phyloP scores from a whole-genome alignment of 2,888 invertebrate genomes.

The Cryptus armator region DNA sequence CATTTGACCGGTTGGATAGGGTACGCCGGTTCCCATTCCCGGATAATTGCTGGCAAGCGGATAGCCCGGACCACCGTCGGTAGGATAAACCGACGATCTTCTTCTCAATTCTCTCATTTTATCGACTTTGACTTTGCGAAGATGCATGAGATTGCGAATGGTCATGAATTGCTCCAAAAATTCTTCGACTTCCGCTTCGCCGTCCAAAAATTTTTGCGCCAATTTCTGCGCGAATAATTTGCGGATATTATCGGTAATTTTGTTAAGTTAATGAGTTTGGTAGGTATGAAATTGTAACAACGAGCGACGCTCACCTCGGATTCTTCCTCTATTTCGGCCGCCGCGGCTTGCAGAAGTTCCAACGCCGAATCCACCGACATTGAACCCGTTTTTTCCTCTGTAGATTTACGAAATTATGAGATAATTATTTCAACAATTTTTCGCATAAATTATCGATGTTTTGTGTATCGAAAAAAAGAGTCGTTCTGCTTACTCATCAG shows the following conservation, averaged over 20 bases:
- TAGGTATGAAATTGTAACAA: background rate
- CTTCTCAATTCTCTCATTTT: slow-evolving; percentile 93
- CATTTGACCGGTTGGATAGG: slow-evolving; percentile 91
- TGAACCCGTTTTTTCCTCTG: slow-evolving; percentile 91
- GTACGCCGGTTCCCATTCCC: slow-evolving; percentile 85
- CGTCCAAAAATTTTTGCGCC: slow-evolving; percentile 92
- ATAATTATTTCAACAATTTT: background rate
- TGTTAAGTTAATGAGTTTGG: background rate
- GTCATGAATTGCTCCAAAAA: slow-evolving; percentile 94
- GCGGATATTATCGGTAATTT: background rate
- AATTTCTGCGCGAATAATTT: slow-evolving; percentile 85
- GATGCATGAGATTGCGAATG: slow-evolving; percentile 91
- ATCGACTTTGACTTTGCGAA: slow-evolving; percentile 96
- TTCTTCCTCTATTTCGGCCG: slow-evolving; percentile 97
- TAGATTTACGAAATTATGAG: slow-evolving; percentile 74
- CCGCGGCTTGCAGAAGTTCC: slow-evolving; percentile 95
- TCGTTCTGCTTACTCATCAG: slow-evolving; percentile 89
- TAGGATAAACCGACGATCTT: slow-evolving; percentile 79
- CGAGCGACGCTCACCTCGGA: slow-evolving; percentile 88
- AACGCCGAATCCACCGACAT: slow-evolving; percentile 94
- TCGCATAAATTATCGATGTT: background rate
- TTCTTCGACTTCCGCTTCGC: slow-evolving; percentile 90
- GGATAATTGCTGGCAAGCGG: slow-evolving; percentile 84
- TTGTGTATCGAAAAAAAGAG: background rate
- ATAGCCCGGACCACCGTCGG: slow-evolving; percentile 78